phyloP scores from a whole-genome alignment of 2,797 vertebrate genomes.

The Pseudochromis fuscus region DNA sequence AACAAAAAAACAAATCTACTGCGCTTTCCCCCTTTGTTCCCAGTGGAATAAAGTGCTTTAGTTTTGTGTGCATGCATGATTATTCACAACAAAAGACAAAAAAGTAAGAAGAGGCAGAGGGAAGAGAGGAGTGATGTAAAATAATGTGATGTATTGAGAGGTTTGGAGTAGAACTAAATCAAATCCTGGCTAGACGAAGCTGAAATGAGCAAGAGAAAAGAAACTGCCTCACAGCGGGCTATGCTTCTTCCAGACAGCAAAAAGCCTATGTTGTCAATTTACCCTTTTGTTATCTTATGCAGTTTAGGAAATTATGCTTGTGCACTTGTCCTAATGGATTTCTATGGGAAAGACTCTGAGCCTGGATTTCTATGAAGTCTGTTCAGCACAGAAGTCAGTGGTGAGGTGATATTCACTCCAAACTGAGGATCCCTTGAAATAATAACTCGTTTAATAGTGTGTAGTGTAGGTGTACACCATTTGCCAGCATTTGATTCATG shows the following conservation, averaged over 20 bases:
- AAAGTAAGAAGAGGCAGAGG: constrained; percentile 21
- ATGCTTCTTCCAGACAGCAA: constrained; percentile 35
- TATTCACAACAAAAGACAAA: constrained; percentile 10
- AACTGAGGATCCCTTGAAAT: not conserved
- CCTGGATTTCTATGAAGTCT: not conserved
- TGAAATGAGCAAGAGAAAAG: constrained; percentile 69
- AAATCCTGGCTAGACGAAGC: constrained; percentile 62
- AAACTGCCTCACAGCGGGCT: constrained; percentile 41
- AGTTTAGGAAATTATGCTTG: constrained; percentile 35
- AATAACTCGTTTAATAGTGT: constrained; percentile 1
- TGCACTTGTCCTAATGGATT: not conserved
- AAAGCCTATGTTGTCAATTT: constrained; percentile 34
- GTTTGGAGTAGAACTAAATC: constrained; percentile 59
- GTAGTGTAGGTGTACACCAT: not conserved
- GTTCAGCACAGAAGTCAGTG: not conserved
- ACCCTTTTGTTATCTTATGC: constrained; percentile 22
- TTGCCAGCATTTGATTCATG: not conserved
- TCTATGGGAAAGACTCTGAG: not conserved
- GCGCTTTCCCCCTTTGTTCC: too few species aligned
- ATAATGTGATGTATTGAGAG: constrained; percentile 52
- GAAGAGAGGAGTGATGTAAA: constrained; percentile 46
- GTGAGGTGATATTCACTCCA: not conserved
- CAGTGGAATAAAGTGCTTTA: too few species aligned
- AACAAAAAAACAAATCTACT: too few species aligned
- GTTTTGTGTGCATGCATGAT: constrained; percentile 8